Base-by-base conservation (phyloP, 92 coral and sea anemone genomes). In the Phenganax subtilis region DNA sequence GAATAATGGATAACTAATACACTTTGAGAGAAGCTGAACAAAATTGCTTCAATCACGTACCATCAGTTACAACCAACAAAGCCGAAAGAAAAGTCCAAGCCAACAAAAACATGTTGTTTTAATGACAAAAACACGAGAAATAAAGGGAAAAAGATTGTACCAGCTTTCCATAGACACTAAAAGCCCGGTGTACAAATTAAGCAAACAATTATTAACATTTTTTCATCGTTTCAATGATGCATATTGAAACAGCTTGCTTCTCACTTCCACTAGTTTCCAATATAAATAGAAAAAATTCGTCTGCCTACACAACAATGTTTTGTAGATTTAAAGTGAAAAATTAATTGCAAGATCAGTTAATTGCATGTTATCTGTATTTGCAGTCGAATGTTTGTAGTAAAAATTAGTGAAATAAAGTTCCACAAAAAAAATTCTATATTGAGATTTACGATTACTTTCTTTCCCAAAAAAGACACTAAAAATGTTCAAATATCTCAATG, bases 171-270 rank as follows among this genome's bases (percentile, higher is more conserved):
- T 68, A 68, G 15, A 68, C 10, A 9, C 73, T 44, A 10, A 10
- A 64, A 31, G 29, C 2, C 70, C 9, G 70, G 29, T 37, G 70
- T 64, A 37, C 73, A 68, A 7, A 20, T 37, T 37, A 37, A 37
- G 51, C 72, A 27, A 66, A 28, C 73, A 30, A 28, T 68, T 30
- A 9, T 9, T 29, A 20, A 68, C 14, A 30, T n/a, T 10, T 66
- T 51, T 27, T 66, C 29, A 37, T 68, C 11, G 52, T 2, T 30
- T 68, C 54, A 10, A 68, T 68, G 12, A 53, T 3, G 73, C 11
- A 37, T 68, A 68, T 68, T 68, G 73, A 68, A 30, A 10, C 73
- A 68, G 73, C 53, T 68, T 68, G 53, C 47, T 5, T 37, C 47
- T 37, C 47, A 5, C 47, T 37, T 37, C 5, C 47, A 37, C 47